A percentile compares a stretch with the other conserved stretches of the same genome.
These are phyloP conservation scores for Amaurobius ferox DNA, from an alignment of 2,888 invertebrate species.

Conservation along the genomic window DNA sequence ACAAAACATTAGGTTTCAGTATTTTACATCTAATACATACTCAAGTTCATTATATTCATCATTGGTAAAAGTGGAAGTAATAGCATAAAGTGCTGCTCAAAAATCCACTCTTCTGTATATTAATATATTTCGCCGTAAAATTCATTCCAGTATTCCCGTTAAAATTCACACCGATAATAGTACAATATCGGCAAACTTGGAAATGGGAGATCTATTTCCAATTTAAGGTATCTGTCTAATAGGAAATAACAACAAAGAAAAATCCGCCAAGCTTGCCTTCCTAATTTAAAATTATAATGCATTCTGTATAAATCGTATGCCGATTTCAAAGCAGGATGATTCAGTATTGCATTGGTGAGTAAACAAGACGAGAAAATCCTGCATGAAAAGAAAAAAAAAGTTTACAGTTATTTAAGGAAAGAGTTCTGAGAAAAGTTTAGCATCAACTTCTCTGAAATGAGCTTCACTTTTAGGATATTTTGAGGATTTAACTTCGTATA, in stretches of 20 bases:
- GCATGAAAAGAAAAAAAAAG: neutral
- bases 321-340: constrained; percentile 35
- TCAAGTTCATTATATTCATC: no score
- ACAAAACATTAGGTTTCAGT: no score
- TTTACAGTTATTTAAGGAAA: neutral
- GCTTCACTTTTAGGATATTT: neutral
- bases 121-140: no score
- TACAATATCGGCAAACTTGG: no score
- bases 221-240: no score
- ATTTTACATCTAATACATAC: no score
- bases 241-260: neutral
- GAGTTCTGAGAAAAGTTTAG: neutral
- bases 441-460: neutral
- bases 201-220: no score
- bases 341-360: neutral
- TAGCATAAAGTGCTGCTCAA: no score
- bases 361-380: neutral
- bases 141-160: no score
- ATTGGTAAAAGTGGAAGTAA: no score
- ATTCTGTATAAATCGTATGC: constrained; percentile 70
- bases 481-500: constrained; percentile 1
- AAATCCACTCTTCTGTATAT: no score
- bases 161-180: no score
- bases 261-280: constrained; percentile 41
- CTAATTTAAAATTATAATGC: constrained; percentile 72